Conservation (phyloP, 2,797 vertebrate genomes). For the Acipenser ruthenus region DNA sequence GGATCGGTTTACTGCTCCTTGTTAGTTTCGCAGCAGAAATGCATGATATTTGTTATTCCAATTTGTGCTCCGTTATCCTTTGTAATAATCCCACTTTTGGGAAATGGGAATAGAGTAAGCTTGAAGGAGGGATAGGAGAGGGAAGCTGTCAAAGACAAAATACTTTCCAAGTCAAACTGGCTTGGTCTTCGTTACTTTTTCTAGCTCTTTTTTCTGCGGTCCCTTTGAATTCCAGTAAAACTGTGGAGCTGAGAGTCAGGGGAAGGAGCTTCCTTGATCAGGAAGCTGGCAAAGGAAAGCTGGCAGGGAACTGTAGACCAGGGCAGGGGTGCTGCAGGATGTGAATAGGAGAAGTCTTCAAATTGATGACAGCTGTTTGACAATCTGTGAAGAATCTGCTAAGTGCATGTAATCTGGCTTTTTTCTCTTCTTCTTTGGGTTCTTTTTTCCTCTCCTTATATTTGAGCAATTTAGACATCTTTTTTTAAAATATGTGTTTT, state of each 20-base stretch:
- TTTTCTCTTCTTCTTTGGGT: too few species aligned
- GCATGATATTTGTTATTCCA: neutral
- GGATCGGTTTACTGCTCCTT: too few species aligned
- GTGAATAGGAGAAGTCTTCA: neutral
- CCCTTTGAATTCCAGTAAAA: neutral
- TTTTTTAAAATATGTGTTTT: too few species aligned
- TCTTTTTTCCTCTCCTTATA: too few species aligned
- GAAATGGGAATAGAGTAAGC: neutral
- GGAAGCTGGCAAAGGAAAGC: constrained; percentile 24
- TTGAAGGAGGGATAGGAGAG: neutral
- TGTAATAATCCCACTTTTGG: neutral
- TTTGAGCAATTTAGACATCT: too few species aligned
- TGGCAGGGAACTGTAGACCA: neutral
- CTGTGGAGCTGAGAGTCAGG: constrained; percentile 7
- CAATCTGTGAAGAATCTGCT: neutral
- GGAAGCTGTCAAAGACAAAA: too few species aligned
- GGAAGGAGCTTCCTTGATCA: neutral
- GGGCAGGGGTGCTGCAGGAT: neutral
- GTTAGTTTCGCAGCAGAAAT: too few species aligned
- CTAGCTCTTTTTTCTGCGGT: too few species aligned
- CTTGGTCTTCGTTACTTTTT: too few species aligned
- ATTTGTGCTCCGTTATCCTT: neutral
- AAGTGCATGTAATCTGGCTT: neutral
- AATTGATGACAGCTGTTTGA: constrained; percentile 6
- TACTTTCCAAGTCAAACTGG: too few species aligned